Base-by-base conservation (phyloP, 1,140 invertebrate species). In the Drosophila tropicalis region DNA sequence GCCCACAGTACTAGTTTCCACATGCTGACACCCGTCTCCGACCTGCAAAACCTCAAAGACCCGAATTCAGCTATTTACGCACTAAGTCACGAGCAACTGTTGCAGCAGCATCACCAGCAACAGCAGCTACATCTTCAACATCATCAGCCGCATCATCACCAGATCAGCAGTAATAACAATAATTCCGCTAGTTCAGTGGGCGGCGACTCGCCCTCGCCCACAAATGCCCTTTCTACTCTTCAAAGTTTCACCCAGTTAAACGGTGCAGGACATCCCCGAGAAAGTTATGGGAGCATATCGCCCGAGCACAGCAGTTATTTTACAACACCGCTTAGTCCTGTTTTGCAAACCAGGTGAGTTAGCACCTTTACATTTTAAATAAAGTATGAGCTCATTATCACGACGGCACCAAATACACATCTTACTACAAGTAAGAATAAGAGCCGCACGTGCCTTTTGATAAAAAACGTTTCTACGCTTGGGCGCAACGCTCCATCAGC, bases 161-260 rank as follows among this genome's bases (percentile, higher is more conserved):
- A 79, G 1, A 71, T 70, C 1, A 76, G 80, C 0, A 73, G 84
- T 39, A 72, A 90, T 39, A 72, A 84, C 19, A 70, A 89, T 62
- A 90, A 91, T 36, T 91, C 90, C 2, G 66, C 90, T 56, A 91
- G 87, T 66, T 91, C 90, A 17, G 83, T 72, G 12, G 87, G 90
- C 5, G 87, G 79, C 15, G 90, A 92, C 36, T 92, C 91, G 2
- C 87, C 90, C 0, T 85, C 90, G 17, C 87, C 91, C 19, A 73
- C 89, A 0, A 70, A 80, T 41, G 80, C 76, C 1, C 66, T 91
- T 15, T 81, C 90, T 41, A 72, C 67, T 3, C 36, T 91, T n/a
- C 80, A 91, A 40, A 92, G 74, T 64, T 92, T 91, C 58, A 92
- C 91, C 15, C 91, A 92, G 39, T 58, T 92, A 25, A 92, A 80